These are phyloP conservation scores for Triplophysa bombifrons DNA, from an alignment of 2,797 vertebrate species.

Conservation along the genomic window DNA sequence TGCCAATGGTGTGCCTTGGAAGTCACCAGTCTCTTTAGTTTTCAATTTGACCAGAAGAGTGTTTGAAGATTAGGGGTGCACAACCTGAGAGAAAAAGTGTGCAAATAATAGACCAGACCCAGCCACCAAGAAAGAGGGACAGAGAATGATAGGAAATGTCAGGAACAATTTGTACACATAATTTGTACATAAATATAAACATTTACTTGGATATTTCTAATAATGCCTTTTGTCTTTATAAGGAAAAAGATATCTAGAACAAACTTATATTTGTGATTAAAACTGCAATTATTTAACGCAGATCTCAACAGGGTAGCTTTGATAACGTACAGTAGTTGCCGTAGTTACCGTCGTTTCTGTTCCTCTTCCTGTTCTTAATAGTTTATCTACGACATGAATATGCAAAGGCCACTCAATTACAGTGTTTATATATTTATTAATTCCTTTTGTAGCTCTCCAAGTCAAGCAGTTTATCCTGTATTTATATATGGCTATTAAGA, in stretches of 20 bases:
- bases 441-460: constrained; percentile 50
- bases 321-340: constrained; percentile 22
- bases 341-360: constrained; percentile 33
- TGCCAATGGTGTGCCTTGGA: constrained; percentile 17
- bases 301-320: not conserved
- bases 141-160: not conserved
- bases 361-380: constrained; percentile 44
- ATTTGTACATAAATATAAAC: not conserved
- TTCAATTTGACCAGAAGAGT: constrained; percentile 36
- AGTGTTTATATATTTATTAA: constrained; percentile 51
- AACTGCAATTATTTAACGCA: not conserved
- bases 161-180: not conserved
- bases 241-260: not conserved
- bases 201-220: not conserved
- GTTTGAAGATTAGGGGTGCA: not conserved
- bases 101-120: not conserved
- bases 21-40: constrained; percentile 12
- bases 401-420: constrained; percentile 46
- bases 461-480: constrained; percentile 27
- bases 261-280: constrained; percentile 16
- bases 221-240: not conserved
- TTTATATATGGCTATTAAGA: constrained; percentile 30
- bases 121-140: not conserved
- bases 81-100: not conserved
- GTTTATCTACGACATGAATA: constrained; percentile 49